A percentile compares a stretch with the other conserved stretches of the same genome.
phyloP scores from a whole-genome alignment of 2,113 vertebrate species.

The Lota lota region DNA sequence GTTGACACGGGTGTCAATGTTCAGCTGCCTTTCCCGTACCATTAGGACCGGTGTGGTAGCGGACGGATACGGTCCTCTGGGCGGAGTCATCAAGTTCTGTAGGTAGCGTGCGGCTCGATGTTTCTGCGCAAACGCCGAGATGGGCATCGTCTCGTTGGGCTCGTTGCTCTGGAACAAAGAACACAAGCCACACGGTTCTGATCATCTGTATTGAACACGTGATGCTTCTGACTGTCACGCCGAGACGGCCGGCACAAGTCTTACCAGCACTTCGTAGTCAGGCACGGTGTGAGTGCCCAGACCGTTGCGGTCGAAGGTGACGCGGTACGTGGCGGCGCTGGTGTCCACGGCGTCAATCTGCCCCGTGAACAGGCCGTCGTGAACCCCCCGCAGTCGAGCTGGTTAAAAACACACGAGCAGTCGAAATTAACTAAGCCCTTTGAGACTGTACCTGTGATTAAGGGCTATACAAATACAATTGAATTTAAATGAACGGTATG shows the following conservation, averaged over 20 bases:
- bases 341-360: slow-evolving; percentile 98
- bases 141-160: slow-evolving; percentile 97
- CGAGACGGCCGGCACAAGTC: slow-evolving; percentile 27
- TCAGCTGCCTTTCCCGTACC: slow-evolving; percentile 54
- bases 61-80: slow-evolving; percentile 81
- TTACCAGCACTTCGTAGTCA: slow-evolving; percentile 97
- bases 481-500: too few species aligned
- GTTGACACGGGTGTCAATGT: neutral
- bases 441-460: too few species aligned
- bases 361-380: slow-evolving; percentile 95
- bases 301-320: slow-evolving; percentile 94
- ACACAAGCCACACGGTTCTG: neutral
- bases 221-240: neutral
- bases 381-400: slow-evolving; percentile 93
- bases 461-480: neutral
- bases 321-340: slow-evolving; percentile 91
- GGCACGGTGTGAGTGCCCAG: slow-evolving; percentile 97
- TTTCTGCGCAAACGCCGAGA: slow-evolving; percentile 95
- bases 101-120: slow-evolving; percentile 86
- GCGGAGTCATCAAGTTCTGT: slow-evolving; percentile 85
- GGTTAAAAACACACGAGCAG: slow-evolving; percentile 2
- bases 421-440: neutral
- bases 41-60: slow-evolving; percentile 85
- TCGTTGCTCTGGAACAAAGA: slow-evolving; percentile 85
- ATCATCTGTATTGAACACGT: neutral